phyloP scores from a whole-genome alignment of 2,888 invertebrate genomes.

The Malachius bipustulatus region DNA sequence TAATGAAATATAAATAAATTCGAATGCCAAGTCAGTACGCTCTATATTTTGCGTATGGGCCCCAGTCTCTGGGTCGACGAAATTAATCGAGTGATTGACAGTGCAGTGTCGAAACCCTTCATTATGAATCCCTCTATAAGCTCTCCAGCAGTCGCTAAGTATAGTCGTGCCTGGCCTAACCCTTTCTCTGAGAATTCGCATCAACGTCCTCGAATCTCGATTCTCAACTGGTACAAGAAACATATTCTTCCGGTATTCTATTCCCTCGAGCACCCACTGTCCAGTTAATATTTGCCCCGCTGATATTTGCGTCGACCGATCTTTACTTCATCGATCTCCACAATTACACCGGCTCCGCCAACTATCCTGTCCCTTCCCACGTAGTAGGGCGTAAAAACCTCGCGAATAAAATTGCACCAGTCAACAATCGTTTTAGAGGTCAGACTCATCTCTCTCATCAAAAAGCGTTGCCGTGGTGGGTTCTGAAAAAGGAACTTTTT shows the following conservation, averaged over 20 bases:
- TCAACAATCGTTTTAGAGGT: constrained; percentile 9
- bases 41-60: constrained; percentile 8
- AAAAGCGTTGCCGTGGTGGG: too few species aligned
- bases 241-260: constrained; percentile 5
- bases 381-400: constrained; percentile 4
- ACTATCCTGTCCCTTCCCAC: neutral
- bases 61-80: constrained; percentile 18
- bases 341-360: constrained; percentile 5
- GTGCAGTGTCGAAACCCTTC: constrained; percentile 15
- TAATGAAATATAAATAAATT: too few species aligned
- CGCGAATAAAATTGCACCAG: constrained; percentile 8
- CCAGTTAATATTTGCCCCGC: constrained; percentile 5
- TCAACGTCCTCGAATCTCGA: constrained; percentile 5
- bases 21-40: too few species aligned
- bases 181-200: constrained; percentile 9
- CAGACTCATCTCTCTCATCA: too few species aligned
- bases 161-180: constrained; percentile 12
- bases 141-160: constrained; percentile 12
- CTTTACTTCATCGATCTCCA: constrained; percentile 8
- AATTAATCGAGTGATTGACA: constrained; percentile 19
- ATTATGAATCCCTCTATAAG: constrained; percentile 7
- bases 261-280: constrained; percentile 9
- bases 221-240: constrained; percentile 9
- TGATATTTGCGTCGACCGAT: constrained; percentile 7
- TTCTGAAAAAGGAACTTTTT: too few species aligned